Base-by-base conservation (phyloP, 1,140 invertebrate genomes). In the Euborellia annulipes region DNA sequence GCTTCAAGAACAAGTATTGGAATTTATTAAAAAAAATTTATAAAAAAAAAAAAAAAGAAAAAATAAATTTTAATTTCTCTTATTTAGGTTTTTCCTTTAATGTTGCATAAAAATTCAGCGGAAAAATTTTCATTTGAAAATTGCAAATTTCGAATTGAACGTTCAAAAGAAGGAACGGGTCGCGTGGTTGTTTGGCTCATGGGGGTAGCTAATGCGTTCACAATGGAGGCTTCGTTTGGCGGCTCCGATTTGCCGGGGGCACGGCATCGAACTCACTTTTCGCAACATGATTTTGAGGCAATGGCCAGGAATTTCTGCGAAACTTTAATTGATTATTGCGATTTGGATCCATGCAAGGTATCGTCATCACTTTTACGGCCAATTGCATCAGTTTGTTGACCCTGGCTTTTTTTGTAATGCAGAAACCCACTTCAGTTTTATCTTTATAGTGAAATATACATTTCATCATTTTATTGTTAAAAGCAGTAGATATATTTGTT, bases 51-150 rank as follows among this genome's bases (percentile, higher is more conserved):
- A n/a, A n/a, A n/a, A n/a, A n/a, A n/a, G n/a, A n/a, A n/a, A n/a
- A n/a, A n/a, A n/a, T n/a, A n/a, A n/a, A n/a, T n/a, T n/a, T n/a
- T n/a, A n/a, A n/a, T n/a, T n/a, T n/a, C n/a, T n/a, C n/a, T 6
- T 27, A 6, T 27, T 27, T 27, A 27, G 23, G 23, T 27, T 21
- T 93, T 92, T 65, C 89, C 89, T 2, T 62, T 89, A 36, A 92
- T 94, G 85, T 63, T 93, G 37, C 82, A 87, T 58, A 91, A 91
- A 68, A 92, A 92, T 64, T 78, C 85, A 42, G 79, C 86, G 14
- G 86, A 92, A 62, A 89, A 90, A 88, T 94, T 94, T 66, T 87
- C 82, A 6, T 94, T 89, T 62, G 85, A 91, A 65, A 83, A 79
- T 56, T 94, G 89, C 62, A 92, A 91, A 66, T 94, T 94, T 62